Conservation (phyloP, 2,113 vertebrate genomes). For the Calyptommatus sinebrachiatus region DNA sequence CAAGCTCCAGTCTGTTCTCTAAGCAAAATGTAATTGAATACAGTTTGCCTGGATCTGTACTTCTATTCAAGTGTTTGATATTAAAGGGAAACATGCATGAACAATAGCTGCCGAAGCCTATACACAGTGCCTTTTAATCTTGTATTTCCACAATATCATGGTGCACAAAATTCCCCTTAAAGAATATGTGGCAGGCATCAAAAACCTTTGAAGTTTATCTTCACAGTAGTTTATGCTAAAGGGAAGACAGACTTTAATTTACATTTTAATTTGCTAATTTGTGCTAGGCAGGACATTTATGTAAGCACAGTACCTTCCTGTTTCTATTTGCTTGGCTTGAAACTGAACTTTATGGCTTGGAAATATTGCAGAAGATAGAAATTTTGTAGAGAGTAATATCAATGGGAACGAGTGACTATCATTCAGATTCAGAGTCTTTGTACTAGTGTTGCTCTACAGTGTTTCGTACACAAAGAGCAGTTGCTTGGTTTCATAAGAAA, state of each 20-base stretch:
- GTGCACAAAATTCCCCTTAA: conserved; percentile 7
- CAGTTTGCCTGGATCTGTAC: not conserved
- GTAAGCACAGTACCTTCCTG: conserved; percentile 6
- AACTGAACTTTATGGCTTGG: no score
- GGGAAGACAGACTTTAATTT: conserved; percentile 30
- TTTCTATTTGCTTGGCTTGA: not conserved
- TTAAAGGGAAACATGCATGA: conserved; percentile 20
- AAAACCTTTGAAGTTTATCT: conserved; percentile 50
- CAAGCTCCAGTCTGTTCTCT: not conserved
- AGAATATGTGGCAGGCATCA: conserved; percentile 34
- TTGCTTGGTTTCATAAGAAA: no score
- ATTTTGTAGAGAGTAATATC: conserved; percentile 1
- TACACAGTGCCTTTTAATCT: conserved; percentile 33
- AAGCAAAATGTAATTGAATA: conserved; percentile 14
- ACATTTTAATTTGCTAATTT: conserved; percentile 45
- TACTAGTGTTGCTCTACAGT: no score
- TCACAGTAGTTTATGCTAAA: conserved; percentile 30
- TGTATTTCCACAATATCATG: not conserved
- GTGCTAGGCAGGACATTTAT: conserved; percentile 29
- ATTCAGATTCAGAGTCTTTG: no score
- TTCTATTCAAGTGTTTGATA: conserved; percentile 29
- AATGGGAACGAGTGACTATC: not conserved
- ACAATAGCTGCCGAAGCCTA: conserved; percentile 17
- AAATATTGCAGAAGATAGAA: not conserved
- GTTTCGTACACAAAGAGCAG: no score